Evolutionary conservation across 53 echinoderm and acorn worm genomes (phyloP), one percentile per base, ranked within the genome.

Genomic region (Zoroaster sp.): DNA sequence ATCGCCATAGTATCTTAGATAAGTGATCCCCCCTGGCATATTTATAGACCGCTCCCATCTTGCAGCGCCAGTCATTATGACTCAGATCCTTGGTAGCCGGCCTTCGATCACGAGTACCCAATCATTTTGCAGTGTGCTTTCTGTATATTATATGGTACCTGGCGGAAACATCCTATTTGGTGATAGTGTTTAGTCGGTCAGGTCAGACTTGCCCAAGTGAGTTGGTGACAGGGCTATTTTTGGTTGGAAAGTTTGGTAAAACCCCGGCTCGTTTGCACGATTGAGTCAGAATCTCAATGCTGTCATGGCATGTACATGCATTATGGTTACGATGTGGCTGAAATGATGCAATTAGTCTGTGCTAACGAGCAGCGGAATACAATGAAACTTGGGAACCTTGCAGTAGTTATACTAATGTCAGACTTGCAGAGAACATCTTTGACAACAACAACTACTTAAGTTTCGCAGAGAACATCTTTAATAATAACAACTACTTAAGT

Each of bases 121-220:
- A 59, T n/a, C n/a, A n/a, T n/a, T n/a, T n/a, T n/a, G n/a, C n/a
- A 11, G 63, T 25, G 28, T 59, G 63, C 63, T 59, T 28, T 59
- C 28, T 11, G 2, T 59, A 28, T 28, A 25, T 21, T 59, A 25
- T 28, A n/a, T n/a, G n/a, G n/a, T n/a, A n/a, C 38, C 65, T 40
- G 66, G 25, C 82, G 82, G 82, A 82, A 67, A 69, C 66, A 8
- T 82, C 68, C 82, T 44, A 82, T 67, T 82, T 82, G 36, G 68
- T 36, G 28, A 34, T 67, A 23, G 67, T 45, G 78, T 34, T 37
- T 23, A 45, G 34, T 82, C 43, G 28, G 82, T 41, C 32, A n/a
- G 42, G 69, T 82, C 82, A n/a, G 69, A 6, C 67, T 67, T 54
- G 17, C 82, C 69, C 44, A 21, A 18, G 67, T 44, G 33, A 31